Conservation (phyloP, 2,797 vertebrate species). For the Cryptoblepharus egeriae region DNA sequence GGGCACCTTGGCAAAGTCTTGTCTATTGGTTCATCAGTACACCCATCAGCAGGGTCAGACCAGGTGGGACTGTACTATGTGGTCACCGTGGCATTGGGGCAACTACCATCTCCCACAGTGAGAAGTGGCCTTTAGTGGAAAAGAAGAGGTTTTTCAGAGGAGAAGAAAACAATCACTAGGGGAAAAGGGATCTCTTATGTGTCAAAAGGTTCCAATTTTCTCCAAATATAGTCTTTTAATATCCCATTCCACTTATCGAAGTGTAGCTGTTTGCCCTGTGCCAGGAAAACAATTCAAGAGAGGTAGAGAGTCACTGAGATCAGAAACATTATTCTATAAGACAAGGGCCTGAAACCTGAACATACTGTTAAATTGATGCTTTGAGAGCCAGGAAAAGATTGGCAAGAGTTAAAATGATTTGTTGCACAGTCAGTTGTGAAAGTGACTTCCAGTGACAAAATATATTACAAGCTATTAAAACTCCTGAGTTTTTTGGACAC, state of each 20-base stretch:
- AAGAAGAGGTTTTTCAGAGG: too few relatives aligned
- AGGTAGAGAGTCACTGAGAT: not conserved
- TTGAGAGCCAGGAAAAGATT: slow-evolving; percentile 13
- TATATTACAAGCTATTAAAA: slow-evolving; percentile 50
- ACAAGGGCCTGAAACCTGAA: not conserved
- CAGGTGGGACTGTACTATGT: too few relatives aligned
- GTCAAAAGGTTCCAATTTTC: not conserved
- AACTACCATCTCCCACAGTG: too few relatives aligned
- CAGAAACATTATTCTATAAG: not conserved
- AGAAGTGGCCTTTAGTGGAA: too few relatives aligned
- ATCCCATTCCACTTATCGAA: not conserved
- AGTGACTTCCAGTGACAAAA: slow-evolving; percentile 69
- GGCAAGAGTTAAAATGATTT: slow-evolving; percentile 54
- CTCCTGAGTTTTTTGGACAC: slow-evolving; percentile 56
- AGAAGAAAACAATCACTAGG: too few relatives aligned
- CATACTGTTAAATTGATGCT: slow-evolving; percentile 33
- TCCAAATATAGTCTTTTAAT: not conserved
- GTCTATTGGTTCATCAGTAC: too few relatives aligned
- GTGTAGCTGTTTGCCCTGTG: not conserved
- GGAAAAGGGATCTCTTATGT: not conserved
- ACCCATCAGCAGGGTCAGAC: too few relatives aligned
- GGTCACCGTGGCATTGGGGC: too few relatives aligned
- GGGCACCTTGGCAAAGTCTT: not conserved
- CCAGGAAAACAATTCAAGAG: not conserved
- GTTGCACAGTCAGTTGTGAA: slow-evolving; percentile 59